Conservation (phyloP, 2,888 invertebrate species). For the Heliconius aoede region DNA sequence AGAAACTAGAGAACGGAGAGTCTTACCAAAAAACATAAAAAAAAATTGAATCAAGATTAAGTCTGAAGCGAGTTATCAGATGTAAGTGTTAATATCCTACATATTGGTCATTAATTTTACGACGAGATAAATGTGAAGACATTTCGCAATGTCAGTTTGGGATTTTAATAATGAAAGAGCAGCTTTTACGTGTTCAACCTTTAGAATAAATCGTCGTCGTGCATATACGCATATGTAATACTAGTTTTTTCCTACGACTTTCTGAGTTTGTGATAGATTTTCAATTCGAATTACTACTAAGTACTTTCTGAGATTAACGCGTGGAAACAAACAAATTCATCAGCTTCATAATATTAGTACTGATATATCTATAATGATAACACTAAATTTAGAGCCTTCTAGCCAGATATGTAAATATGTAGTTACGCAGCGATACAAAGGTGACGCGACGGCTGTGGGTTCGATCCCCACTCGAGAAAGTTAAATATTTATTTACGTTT, state of each 20-base stretch:
- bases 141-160: slow-evolving; percentile 46
- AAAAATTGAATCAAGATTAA: slow-evolving; percentile 1
- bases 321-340: not conserved
- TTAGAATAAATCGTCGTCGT: not conserved
- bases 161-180: slow-evolving; percentile 5
- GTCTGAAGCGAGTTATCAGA: slow-evolving; percentile 19
- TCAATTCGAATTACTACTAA: not conserved
- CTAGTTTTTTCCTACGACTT: not conserved
- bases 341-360: not conserved
- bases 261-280: too few relatives aligned
- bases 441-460: too few relatives aligned
- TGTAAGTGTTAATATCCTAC: slow-evolving; percentile 33
- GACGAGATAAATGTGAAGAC: slow-evolving; percentile 46
- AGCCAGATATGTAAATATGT: not conserved
- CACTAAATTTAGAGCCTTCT: not conserved
- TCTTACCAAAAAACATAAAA: not conserved
- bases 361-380: too few relatives aligned
- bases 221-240: not conserved
- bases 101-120: slow-evolving; percentile 57
- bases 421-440: too few relatives aligned
- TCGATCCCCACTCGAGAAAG: too few relatives aligned
- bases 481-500: too few relatives aligned
- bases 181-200: not conserved
- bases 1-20: too few relatives aligned
- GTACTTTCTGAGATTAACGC: too few relatives aligned